phyloP scores from a whole-genome alignment of 2,113 vertebrate species.

The Antidorcas marsupialis region DNA sequence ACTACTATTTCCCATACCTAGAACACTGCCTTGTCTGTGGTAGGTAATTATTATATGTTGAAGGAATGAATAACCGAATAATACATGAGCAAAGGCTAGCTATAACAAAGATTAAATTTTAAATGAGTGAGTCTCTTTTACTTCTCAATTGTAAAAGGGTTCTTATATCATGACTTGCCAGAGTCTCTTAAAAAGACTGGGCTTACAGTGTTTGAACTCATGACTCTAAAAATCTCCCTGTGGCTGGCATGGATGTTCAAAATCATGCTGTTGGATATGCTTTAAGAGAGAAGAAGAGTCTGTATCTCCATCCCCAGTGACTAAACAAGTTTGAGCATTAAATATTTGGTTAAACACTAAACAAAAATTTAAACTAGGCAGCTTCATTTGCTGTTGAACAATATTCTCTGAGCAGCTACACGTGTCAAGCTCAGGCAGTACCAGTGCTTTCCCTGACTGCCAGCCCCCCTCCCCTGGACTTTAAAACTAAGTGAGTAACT shows the following conservation, averaged over 20 bases:
- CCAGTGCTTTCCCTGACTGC: neutral
- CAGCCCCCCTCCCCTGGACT: neutral
- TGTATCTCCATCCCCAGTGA: neutral
- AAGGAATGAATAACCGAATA: neutral
- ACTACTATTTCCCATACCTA: neutral
- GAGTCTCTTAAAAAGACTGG: neutral
- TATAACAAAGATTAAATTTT: neutral
- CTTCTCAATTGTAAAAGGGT: neutral
- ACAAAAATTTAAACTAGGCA: neutral
- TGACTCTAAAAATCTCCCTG: neutral
- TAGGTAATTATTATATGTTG: neutral
- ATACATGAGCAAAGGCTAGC: neutral
- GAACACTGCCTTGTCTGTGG: neutral
- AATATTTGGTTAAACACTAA: neutral
- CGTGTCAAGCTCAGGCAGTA: neutral
- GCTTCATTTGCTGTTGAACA: neutral
- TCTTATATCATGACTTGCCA: neutral
- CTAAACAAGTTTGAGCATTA: neutral
- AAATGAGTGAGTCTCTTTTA: neutral
- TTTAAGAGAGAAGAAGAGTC: neutral
- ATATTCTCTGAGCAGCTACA: neutral
- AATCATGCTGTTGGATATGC: neutral
- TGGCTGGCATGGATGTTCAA: neutral
- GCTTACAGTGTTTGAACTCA: neutral
- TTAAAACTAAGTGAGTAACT: neutral